A percentile compares a stretch with the other conserved stretches of the same genome.
Evolutionary conservation across 2,113 vertebrate genomes (phyloP).

Genomic region (Bos javanicus): DNA sequence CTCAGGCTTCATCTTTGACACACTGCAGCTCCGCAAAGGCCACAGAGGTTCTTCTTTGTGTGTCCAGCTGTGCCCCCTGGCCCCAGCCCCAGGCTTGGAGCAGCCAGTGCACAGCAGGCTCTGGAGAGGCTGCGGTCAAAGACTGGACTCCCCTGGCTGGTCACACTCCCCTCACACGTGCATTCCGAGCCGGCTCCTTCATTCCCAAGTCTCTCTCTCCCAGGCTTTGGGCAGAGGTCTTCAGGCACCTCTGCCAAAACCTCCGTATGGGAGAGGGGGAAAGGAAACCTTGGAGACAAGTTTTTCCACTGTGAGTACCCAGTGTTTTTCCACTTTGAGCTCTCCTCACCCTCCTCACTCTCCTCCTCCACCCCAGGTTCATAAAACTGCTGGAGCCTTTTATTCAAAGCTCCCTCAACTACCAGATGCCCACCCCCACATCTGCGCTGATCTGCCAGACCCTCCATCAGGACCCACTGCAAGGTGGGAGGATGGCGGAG

Average conservation of each 20-base stretch:
- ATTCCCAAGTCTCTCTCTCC: neutral
- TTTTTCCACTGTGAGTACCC: neutral
- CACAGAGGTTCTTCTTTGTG: neutral
- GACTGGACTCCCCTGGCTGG: neutral
- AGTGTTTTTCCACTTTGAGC: neutral
- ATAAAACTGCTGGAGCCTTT: neutral
- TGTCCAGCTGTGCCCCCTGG: neutral
- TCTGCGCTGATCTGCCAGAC: neutral
- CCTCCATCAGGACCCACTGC: neutral
- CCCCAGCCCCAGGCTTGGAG: neutral
- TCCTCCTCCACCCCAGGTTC: neutral
- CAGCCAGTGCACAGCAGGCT: neutral
- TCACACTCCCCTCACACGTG: neutral
- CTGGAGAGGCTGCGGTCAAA: neutral
- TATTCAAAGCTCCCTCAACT: neutral
- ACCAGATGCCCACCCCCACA: fast-evolving
- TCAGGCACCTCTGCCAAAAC: neutral
- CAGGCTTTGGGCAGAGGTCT: neutral
- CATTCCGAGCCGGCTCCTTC: neutral
- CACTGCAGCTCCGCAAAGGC: neutral
- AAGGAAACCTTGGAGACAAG: neutral
- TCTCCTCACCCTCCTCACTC: too few species aligned
- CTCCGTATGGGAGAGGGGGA: fast-evolving
- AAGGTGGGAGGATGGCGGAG: fast-evolving
- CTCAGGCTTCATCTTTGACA: neutral